Evolutionary conservation across 64 coral and sea anemone genomes (phyloP), one percentile per base, ranked within the genome.

Genomic region (Montipora foliosa): DNA sequence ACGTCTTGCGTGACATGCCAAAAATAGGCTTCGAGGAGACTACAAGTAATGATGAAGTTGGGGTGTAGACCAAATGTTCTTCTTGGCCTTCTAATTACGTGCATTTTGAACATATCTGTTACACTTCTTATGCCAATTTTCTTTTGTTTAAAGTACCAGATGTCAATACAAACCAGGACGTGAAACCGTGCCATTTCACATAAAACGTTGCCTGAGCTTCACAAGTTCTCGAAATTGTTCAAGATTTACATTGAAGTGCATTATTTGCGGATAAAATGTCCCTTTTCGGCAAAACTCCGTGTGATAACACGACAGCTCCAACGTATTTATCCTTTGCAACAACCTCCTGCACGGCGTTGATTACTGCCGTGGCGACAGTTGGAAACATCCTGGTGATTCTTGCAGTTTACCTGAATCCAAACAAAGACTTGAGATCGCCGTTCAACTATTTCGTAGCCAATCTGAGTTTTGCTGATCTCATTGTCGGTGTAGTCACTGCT

Each of bases 401-500:
- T 21, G 64, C 85, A 46, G 92, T 94, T 12, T 4, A 88, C 8
- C 67, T 81, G 58, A 80, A 96, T 14, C 95, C 95, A 8, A 83
- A 78, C 76, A 96, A 92, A 66, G 85, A 96, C 72, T 72, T 96
- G 10, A 47, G 90, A 44, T 92, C 90, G 11, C 95, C 95, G 3
- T 93, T 92, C 11, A 96, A 93, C 78, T 96, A 89, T 59, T 81
- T 92, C 77, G 69, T 93, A 61, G 90, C 91, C 2, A 96, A 93
- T 25, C 87, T 96, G 25, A 79, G 84, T 1, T 50, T 96, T 52
- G 95, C 95, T 45, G 95, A 94, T 48, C 80, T 94, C 13, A 48
- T 89, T 74, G 92, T 94, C 16, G 92, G 92, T 1, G 19, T 80
- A 11, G 5, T 80, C 3, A 10, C 20, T 21, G 15, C 49, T 57